Conservation (phyloP, 2,113 vertebrate genomes). For the Lipotes vexillifer region DNA sequence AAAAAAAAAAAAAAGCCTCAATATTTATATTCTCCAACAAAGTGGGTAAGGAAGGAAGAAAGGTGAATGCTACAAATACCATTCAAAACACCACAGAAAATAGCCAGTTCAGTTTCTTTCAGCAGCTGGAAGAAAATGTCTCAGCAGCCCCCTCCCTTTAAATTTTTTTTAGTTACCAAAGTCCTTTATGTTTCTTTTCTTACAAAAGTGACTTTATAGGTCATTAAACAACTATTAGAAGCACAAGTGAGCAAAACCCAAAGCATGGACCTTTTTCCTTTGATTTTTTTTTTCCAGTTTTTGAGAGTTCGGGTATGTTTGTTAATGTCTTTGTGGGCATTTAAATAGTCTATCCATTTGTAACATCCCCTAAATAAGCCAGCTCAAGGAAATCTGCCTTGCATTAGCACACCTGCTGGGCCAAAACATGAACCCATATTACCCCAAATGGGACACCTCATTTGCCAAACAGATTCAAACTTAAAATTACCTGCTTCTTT, state of each 20-base stretch:
- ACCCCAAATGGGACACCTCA: constrained; percentile 77
- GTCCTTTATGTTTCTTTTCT: constrained; percentile 75
- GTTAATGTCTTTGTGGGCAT: constrained; percentile 72
- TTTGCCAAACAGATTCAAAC: constrained; percentile 71
- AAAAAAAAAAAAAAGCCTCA: neutral
- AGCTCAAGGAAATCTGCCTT: constrained; percentile 72
- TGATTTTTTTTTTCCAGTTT: constrained; percentile 71
- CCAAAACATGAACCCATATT: constrained; percentile 9
- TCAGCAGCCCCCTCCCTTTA: neutral
- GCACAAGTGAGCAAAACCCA: constrained; percentile 75
- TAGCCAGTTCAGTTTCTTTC: constrained; percentile 50
- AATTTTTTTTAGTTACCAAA: constrained; percentile 72
- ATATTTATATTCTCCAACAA: neutral
- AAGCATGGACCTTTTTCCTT: constrained; percentile 73
- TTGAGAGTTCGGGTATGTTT: constrained; percentile 74
- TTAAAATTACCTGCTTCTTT: constrained; percentile 73
- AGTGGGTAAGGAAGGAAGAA: constrained; percentile 44
- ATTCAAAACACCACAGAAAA: constrained; percentile 59
- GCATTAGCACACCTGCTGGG: constrained; percentile 59
- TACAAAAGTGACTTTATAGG: constrained; percentile 79
- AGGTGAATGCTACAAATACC: constrained; percentile 4
- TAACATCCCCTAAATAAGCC: constrained; percentile 61
- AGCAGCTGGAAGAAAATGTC: constrained; percentile 72
- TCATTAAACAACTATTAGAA: constrained; percentile 82
- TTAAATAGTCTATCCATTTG: constrained; percentile 70